These are phyloP conservation scores for Amphimedon queenslandica DNA, from an alignment of 37 sponge, comb jelly and placozoan species.

Conservation along the genomic window DNA sequence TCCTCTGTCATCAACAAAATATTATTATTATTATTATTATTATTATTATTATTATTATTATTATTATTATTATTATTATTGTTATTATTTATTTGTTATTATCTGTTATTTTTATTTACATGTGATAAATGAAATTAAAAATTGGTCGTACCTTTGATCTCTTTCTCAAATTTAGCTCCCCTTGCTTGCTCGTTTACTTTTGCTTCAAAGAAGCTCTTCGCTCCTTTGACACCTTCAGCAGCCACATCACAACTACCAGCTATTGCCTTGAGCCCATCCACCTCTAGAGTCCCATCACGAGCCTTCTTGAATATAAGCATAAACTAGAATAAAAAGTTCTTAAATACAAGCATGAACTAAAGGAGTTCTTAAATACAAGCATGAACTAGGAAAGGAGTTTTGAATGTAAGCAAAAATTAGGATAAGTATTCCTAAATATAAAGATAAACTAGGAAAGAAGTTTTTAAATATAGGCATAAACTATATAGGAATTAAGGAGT, in stretches of 20 bases:
- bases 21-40: neutral
- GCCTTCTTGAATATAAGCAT: slow-evolving; percentile 88
- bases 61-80: too few species aligned
- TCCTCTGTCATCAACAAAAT: slow-evolving; percentile 33
- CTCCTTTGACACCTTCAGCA: slow-evolving; percentile 81
- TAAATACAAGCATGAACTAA: too few species aligned
- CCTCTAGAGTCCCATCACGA: slow-evolving; percentile 66
- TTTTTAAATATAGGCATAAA: too few species aligned
- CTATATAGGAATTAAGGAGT: too few species aligned
- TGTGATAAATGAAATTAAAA: too few species aligned
- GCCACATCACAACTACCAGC: slow-evolving; percentile 81
- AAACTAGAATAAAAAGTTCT: slow-evolving; percentile 55
- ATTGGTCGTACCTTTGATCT: slow-evolving; percentile 73
- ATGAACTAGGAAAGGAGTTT: too few species aligned
- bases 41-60: too few species aligned
- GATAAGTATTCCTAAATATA: too few species aligned
- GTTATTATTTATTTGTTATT: too few species aligned
- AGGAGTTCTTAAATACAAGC: too few species aligned
- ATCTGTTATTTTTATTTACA: too few species aligned
- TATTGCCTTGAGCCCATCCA: slow-evolving; percentile 78
- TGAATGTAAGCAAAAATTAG: neutral
- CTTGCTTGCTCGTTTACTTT: slow-evolving; percentile 60
- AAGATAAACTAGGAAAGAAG: too few species aligned
- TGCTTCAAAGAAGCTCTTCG: slow-evolving; percentile 93
- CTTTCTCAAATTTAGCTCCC: slow-evolving; percentile 81